Evolutionary conservation across 2,888 invertebrate genomes (phyloP).

Genomic region (Philopedon plagiatum): DNA sequence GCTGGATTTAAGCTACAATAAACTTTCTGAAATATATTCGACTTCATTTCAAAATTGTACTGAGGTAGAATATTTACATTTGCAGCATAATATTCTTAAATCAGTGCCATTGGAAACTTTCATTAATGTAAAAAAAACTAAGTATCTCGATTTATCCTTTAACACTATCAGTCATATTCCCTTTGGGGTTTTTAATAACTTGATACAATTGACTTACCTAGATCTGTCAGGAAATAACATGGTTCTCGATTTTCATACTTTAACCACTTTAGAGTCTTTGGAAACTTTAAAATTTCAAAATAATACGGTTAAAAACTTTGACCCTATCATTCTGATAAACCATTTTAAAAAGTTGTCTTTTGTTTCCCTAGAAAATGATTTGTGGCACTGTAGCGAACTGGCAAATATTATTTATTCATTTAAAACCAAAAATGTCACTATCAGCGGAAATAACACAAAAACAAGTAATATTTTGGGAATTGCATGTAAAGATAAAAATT

Average conservation of each 20-base stretch:
- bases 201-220: background rate
- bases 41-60: background rate
- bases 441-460: background rate
- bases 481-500: background rate
- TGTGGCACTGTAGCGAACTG: slow-evolving; percentile 13
- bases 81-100: background rate
- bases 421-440: background rate
- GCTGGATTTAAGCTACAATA: background rate
- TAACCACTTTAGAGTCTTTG: background rate
- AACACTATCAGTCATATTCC: background rate
- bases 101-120: background rate
- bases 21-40: background rate
- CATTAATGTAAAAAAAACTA: background rate
- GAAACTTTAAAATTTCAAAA: slow-evolving; percentile 4
- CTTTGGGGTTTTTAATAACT: slow-evolving; percentile 20
- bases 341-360: background rate
- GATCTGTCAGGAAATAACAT: slow-evolving; percentile 7
- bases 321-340: background rate
- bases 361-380: background rate
- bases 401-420: background rate
- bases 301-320: slow-evolving; percentile 2
- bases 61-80: background rate
- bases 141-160: slow-evolving; percentile 4
- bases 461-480: slow-evolving; percentile 10
- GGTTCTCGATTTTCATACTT: slow-evolving; percentile 5